A percentile compares a stretch with the other conserved stretches of the same genome.
Evolutionary conservation across 2,888 invertebrate genomes (phyloP).

Genomic region (Trimorus sp.): DNA sequence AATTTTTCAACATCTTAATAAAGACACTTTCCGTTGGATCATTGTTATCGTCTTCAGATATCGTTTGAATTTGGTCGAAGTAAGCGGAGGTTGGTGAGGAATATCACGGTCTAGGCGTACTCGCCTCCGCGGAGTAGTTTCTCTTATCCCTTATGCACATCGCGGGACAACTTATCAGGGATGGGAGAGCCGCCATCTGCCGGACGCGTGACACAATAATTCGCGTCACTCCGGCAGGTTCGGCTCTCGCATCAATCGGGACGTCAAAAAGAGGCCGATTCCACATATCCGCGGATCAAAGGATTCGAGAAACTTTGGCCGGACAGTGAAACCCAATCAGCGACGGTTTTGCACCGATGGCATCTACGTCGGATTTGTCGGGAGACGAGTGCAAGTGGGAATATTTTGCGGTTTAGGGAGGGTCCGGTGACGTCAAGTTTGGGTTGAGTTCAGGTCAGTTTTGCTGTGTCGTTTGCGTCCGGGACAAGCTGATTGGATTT

Average conservation of each 20-base stretch:
- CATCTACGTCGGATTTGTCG: slow-evolving; percentile 2
- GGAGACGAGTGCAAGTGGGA: too few relatives aligned
- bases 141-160: slow-evolving; percentile 47
- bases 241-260: slow-evolving; percentile 49
- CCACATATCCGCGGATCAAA: slow-evolving; percentile 28
- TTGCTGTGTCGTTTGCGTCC: too few relatives aligned
- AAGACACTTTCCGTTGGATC: not conserved
- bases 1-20: too few relatives aligned
- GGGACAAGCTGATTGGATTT: slow-evolving; percentile 18
- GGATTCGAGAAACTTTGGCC: slow-evolving; percentile 59
- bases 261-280: slow-evolving; percentile 33
- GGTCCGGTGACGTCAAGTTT: not conserved
- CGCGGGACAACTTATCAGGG: slow-evolving; percentile 22
- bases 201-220: slow-evolving; percentile 51
- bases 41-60: slow-evolving; percentile 55
- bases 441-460: too few relatives aligned
- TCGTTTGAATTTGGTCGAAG: slow-evolving; percentile 46
- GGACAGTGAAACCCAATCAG: slow-evolving; percentile 55
- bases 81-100: slow-evolving; percentile 54
- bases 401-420: too few relatives aligned
- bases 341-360: not conserved
- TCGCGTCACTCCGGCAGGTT: slow-evolving; percentile 28
- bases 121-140: slow-evolving; percentile 46
- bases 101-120: slow-evolving; percentile 29
- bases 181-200: slow-evolving; percentile 48